A percentile compares a stretch with the other conserved stretches of the same genome.
Evolutionary conservation across 2,113 vertebrate genomes (phyloP).

Genomic region (Nerophis lumbriciformis): DNA sequence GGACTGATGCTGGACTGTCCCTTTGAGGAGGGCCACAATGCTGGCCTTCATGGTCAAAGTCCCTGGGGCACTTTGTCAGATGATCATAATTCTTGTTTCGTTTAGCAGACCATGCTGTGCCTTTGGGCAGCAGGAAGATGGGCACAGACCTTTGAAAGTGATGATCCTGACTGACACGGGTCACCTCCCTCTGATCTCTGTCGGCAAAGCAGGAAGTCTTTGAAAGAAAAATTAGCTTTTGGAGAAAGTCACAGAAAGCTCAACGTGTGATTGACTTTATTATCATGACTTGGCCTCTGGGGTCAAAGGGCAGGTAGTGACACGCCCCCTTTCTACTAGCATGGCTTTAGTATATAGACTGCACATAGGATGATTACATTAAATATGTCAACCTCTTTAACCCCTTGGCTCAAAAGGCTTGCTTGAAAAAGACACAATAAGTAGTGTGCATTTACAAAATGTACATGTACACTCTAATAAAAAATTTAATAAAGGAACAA

Average conservation of each 20-base stretch:
- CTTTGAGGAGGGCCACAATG: slow-evolving; percentile 49
- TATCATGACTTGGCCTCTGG: slow-evolving; percentile 59
- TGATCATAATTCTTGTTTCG: slow-evolving; percentile 43
- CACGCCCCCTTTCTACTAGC: slow-evolving; percentile 28
- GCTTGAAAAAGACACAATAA: no score
- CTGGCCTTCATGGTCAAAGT: slow-evolving; percentile 48
- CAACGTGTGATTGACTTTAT: slow-evolving; percentile 43
- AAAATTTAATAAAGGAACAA: no score
- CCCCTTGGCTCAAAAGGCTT: no score
- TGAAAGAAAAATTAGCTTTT: slow-evolving; percentile 53
- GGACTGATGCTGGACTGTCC: slow-evolving; percentile 38
- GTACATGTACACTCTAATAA: no score
- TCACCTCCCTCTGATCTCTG: slow-evolving; percentile 51
- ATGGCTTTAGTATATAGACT: not conserved
- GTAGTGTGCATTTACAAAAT: no score
- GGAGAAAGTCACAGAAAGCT: slow-evolving; percentile 24
- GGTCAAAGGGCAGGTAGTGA: slow-evolving; percentile 54
- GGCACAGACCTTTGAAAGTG: slow-evolving; percentile 17
- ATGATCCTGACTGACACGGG: slow-evolving; percentile 43
- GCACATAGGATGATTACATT: no score
- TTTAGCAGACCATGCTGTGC: slow-evolving; percentile 23
- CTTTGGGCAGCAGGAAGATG: slow-evolving; percentile 30
- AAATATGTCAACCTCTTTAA: no score
- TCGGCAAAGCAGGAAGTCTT: slow-evolving; percentile 46
- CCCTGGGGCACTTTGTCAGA: slow-evolving; percentile 30